These are phyloP conservation scores for Corynorhinus townsendii DNA, from an alignment of 2,113 vertebrate genomes.

Conservation along the genomic window DNA sequence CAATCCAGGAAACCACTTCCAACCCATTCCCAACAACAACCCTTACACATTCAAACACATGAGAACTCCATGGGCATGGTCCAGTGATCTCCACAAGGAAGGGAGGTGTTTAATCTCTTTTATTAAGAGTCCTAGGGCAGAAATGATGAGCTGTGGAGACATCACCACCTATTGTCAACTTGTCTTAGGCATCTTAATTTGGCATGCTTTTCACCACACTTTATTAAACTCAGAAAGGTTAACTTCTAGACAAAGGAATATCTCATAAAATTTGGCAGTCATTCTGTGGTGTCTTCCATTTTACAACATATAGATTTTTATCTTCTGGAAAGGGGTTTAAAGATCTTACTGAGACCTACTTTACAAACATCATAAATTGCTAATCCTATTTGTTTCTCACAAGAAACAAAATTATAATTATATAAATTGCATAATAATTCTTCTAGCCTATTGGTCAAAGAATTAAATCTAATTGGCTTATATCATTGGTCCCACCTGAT, in stretches of 20 bases:
- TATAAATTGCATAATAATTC: background rate
- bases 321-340: background rate
- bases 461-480: background rate
- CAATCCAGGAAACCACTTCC: background rate
- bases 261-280: background rate
- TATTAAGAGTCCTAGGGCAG: background rate
- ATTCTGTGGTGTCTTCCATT: background rate
- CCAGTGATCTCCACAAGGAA: background rate
- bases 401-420: conserved; percentile 3
- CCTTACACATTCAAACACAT: background rate
- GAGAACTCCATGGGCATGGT: background rate
- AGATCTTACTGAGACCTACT: background rate
- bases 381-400: conserved; percentile 9
- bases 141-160: background rate
- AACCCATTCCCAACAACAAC: background rate
- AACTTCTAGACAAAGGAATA: background rate
- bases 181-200: background rate
- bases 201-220: background rate
- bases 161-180: background rate
- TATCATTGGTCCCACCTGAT: background rate
- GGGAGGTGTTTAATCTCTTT: background rate
- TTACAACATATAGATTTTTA: background rate
- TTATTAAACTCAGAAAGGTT: background rate
- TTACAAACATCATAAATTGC: background rate
- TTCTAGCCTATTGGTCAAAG: background rate